These are phyloP conservation scores for Nymphalis io DNA, from an alignment of 1,140 invertebrate genomes.

Conservation along the genomic window DNA sequence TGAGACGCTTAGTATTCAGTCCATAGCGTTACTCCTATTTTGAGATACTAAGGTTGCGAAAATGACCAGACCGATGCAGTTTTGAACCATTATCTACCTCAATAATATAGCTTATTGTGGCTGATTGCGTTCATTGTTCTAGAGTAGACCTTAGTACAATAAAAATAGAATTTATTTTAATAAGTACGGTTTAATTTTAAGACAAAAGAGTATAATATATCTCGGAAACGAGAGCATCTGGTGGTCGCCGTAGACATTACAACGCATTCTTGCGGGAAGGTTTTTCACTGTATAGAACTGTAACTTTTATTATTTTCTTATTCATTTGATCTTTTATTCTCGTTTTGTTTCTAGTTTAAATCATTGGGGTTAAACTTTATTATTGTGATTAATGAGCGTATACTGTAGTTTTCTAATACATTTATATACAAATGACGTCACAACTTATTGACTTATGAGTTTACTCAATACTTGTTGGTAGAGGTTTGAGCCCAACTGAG, in stretches of 20 bases:
- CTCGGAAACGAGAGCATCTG: slow-evolving; percentile 59
- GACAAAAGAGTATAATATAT: slow-evolving; percentile 62
- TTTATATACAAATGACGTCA: too few relatives aligned
- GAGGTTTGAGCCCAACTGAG: too few relatives aligned
- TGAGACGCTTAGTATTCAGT: slow-evolving; percentile 33
- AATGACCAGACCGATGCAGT: slow-evolving; percentile 49
- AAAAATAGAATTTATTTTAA: slow-evolving; percentile 31
- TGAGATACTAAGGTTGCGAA: slow-evolving; percentile 36
- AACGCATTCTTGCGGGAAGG: slow-evolving; percentile 47
- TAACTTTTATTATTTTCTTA: slow-evolving; percentile 14
- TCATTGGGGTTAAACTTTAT: neutral
- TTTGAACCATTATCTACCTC: slow-evolving; percentile 61
- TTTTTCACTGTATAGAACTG: slow-evolving; percentile 29
- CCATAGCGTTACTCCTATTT: slow-evolving; percentile 21
- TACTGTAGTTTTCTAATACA: too few relatives aligned
- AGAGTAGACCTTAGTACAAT: slow-evolving; percentile 24
- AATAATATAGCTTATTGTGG: slow-evolving; percentile 56
- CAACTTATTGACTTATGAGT: too few relatives aligned
- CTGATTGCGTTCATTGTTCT: slow-evolving; percentile 32
- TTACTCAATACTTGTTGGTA: too few relatives aligned
- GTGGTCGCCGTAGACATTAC: slow-evolving; percentile 57
- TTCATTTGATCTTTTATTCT: slow-evolving; percentile 4
- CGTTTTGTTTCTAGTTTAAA: neutral
- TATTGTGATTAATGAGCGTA: too few relatives aligned
- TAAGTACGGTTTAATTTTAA: slow-evolving; percentile 37